Base-by-base conservation (phyloP, 2,888 invertebrate species). In the Drosophila maculinotata region DNA sequence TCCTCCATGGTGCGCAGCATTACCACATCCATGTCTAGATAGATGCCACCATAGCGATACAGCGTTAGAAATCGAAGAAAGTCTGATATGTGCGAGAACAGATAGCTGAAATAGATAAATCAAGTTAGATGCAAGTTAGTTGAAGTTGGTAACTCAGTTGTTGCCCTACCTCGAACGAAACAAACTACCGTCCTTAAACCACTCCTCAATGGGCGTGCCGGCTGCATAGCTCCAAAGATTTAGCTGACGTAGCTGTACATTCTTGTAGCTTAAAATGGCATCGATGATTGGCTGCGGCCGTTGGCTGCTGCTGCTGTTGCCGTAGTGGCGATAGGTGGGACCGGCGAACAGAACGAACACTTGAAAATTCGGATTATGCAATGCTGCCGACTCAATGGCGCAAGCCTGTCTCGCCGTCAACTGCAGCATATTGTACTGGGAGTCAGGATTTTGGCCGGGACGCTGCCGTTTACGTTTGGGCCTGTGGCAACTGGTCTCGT, bases 31-130 rank as follows among this genome's bases (percentile, higher is more conserved):
- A 95, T 91, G 79, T 96, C 96, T 54, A 96, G 90, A 88, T 96
- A 96, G 42, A 95, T 94, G 0, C 96, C 96, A 12, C 96, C 95
- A 89, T 93, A 96, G 85, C 95, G 95, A 93, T 94, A 96, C 1
- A 96, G 90, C 0, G 90, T 91, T 23, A 91, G 51, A 65, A 85
- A 91, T 7, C 91, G 88, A 60, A 90, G 63, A 62, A 90, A 90
- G 62, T 91, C 90, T 1, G 90, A 89, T 39, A 89, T 91, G 28
- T 72, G 72, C 14, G 76, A 70, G 48, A 70, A 70, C 1, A 72
- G 71, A 52, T 70, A 72, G 30, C 71, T 72, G 28, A 14, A 38
- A 38, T 1, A 1, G n/a, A 44, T 0, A 5, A 2, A 23, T 0
- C 8, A 2, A 30, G 10, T 38, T 10, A 26, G 8, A 12, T 28